Conservation (phyloP, 37 sponge, comb jelly and placozoan genomes). For the Bolinopsis microptera region DNA sequence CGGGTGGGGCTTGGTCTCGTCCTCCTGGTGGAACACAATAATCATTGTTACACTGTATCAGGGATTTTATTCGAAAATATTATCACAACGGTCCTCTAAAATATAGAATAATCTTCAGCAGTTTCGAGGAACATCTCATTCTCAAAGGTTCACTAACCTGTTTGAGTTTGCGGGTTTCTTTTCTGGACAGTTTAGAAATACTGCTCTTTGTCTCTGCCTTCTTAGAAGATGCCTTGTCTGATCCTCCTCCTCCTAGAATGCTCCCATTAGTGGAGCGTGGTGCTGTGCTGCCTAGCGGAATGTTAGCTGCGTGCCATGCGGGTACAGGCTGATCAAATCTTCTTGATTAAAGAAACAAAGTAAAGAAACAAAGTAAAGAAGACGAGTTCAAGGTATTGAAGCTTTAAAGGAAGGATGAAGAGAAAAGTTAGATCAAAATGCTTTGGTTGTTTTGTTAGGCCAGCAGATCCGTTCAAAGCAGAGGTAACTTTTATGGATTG, state of each 20-base stretch:
- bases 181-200: conserved; percentile 28
- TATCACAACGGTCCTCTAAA: too few species aligned
- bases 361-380: background rate
- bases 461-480: too few species aligned
- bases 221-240: background rate
- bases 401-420: too few species aligned
- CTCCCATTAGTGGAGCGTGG: background rate
- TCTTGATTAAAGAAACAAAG: background rate
- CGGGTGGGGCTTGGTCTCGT: background rate
- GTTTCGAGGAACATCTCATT: too few species aligned
- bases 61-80: too few species aligned
- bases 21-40: background rate
- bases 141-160: too few species aligned
- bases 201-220: background rate
- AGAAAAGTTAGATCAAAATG: too few species aligned
- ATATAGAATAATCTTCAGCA: too few species aligned
- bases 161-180: conserved; percentile 47
- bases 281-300: conserved; percentile 3
- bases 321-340: background rate
- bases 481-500: too few species aligned
- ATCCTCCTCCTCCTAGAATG: background rate
- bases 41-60: too few species aligned
- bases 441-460: too few species aligned
- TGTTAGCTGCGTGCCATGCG: background rate
- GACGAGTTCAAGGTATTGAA: too few species aligned